Conservation (phyloP, 2,113 vertebrate species). For the Bostrychus sinensis region DNA sequence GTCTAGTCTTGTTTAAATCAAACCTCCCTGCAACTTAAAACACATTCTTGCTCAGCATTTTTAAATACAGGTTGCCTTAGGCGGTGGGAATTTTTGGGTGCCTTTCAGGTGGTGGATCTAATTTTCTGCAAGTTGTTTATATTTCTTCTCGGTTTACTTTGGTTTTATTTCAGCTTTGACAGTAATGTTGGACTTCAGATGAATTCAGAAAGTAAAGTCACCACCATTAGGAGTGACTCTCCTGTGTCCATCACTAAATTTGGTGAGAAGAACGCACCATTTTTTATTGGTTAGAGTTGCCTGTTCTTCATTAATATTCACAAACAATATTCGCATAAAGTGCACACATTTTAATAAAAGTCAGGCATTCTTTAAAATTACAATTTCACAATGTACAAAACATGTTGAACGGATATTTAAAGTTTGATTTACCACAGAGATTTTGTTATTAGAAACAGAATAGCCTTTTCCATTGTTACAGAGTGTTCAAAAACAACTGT, state of each 20-base stretch:
- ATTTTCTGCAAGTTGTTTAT: conserved; percentile 32
- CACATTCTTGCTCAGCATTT: conserved; percentile 48
- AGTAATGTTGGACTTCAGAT: conserved; percentile 88
- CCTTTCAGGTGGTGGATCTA: conserved; percentile 41
- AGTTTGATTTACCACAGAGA: conserved; percentile 37
- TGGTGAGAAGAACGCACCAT: conserved; percentile 80
- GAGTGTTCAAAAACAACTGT: not conserved
- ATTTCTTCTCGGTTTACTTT: conserved; percentile 27
- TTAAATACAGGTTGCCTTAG: conserved; percentile 58
- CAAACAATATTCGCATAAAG: conserved; percentile 46
- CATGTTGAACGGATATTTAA: conserved; percentile 47
- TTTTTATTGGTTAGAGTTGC: conserved; percentile 16
- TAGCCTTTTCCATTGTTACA: conserved; percentile 2
- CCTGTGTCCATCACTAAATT: conserved; percentile 84
- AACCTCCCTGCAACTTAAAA: conserved; percentile 52
- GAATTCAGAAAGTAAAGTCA: conserved; percentile 72
- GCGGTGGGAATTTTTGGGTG: conserved; percentile 48
- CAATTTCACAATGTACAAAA: conserved; percentile 48
- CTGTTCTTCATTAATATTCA: conserved; percentile 52
- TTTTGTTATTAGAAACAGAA: conserved; percentile 36
- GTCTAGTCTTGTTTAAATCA: conserved; percentile 67
- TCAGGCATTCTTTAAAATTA: conserved; percentile 39
- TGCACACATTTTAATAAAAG: conserved; percentile 42
- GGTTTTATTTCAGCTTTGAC: conserved; percentile 78
- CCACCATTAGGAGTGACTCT: conserved; percentile 85